These are phyloP conservation scores for Lutjanus erythropterus DNA, from an alignment of 2,113 vertebrate genomes.

Conservation along the genomic window DNA sequence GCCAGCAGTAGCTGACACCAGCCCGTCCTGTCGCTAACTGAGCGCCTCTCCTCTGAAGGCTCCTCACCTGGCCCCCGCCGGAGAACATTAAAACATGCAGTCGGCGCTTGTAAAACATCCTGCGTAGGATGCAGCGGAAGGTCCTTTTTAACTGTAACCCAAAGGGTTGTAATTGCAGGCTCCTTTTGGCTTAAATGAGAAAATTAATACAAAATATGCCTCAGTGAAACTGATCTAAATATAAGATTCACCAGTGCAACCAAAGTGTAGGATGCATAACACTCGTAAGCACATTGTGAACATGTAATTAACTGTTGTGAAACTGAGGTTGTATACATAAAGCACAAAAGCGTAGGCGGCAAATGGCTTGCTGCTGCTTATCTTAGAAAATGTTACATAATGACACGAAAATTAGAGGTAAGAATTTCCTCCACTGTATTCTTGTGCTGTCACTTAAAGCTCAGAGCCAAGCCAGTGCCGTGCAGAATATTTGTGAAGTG, in stretches of 20 bases:
- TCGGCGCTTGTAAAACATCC: slow-evolving; percentile 22
- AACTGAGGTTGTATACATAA: neutral
- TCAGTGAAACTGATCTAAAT: neutral
- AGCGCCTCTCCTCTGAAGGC: slow-evolving; percentile 14
- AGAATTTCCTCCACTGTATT: neutral
- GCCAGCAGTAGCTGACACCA: slow-evolving; percentile 35
- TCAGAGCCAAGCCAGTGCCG: neutral
- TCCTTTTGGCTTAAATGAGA: neutral
- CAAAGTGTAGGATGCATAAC: neutral
- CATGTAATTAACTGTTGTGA: neutral
- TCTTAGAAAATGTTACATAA: neutral
- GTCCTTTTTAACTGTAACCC: neutral
- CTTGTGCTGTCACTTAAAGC: no score
- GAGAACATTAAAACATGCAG: slow-evolving; percentile 5
- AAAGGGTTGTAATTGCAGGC: neutral
- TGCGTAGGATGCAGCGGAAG: neutral
- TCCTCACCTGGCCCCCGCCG: slow-evolving; percentile 5
- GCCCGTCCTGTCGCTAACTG: neutral
- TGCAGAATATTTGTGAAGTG: neutral
- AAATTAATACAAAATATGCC: neutral
- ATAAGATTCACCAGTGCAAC: neutral
- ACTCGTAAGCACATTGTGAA: neutral
- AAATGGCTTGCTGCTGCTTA: neutral
- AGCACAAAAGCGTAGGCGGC: no score
- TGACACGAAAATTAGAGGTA: neutral